phyloP scores from a whole-genome alignment of 2,113 vertebrate genomes.

The Mesoclemmys tuberculata region DNA sequence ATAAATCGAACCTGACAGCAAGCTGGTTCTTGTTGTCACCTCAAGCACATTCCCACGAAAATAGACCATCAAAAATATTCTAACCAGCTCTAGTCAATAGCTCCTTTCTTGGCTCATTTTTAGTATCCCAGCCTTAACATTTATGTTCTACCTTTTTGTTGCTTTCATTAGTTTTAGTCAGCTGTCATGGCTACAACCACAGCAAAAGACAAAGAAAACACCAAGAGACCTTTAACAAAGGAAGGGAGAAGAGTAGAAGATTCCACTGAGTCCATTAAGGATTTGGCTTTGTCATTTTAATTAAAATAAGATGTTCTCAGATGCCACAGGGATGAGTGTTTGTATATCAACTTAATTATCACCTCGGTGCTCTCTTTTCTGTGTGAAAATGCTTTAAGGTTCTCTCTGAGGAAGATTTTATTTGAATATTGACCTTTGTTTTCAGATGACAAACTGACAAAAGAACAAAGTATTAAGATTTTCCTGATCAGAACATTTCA shows the following conservation, averaged over 20 bases:
- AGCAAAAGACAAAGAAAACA: not conserved
- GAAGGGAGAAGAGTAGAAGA: not conserved
- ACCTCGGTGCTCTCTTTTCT: not conserved
- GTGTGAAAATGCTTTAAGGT: not conserved
- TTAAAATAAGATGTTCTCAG: not conserved
- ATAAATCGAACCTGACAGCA: no score
- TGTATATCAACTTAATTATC: not conserved
- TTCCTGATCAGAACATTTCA: not conserved
- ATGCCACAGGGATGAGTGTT: fast-evolving
- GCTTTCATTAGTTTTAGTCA: not conserved
- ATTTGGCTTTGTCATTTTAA: not conserved
- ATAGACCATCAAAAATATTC: not conserved
- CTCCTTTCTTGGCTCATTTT: not conserved
- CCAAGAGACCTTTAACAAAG: not conserved
- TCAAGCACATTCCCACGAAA: not conserved
- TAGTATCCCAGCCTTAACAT: not conserved
- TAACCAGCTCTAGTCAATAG: not conserved
- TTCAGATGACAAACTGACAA: not conserved
- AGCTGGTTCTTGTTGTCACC: no score
- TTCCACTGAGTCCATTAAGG: not conserved
- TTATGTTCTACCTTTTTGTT: not conserved
- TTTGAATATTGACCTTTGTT: not conserved
- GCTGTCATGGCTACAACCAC: not conserved
- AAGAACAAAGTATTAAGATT: not conserved
- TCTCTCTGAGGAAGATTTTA: not conserved